Evolutionary conservation across 2,797 vertebrate genomes (phyloP), one percentile per base, ranked within the genome.

Genomic region (Sylvilagus floridanus): DNA sequence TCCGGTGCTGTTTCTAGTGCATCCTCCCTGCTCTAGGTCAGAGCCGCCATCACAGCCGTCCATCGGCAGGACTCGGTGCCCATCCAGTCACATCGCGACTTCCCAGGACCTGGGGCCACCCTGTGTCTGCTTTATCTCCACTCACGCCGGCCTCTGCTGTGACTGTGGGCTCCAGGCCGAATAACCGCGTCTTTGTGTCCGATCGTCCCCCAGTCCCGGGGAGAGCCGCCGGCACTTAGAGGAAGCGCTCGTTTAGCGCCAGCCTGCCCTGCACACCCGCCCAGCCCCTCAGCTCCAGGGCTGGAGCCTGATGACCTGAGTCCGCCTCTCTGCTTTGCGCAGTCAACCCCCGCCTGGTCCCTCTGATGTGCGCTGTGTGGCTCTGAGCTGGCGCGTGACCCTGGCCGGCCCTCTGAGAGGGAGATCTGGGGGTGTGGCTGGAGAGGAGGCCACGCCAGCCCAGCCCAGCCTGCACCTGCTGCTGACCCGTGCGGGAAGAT

Each of bases 251-350:
- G 73, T 2, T 35, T 92, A 71, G 87, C 75, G 54, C 42, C 7
- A 6, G 50, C 42, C 42, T 42, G 42, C 42, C 42, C 42, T 42
- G 42, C 42, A 42, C 42, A 42, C 42, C 42, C 42, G 22, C 12
- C 6, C 47, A 17, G 32, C 8, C 47, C 26, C 3, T 0, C 30
- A 54, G 72, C 42, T 30, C 87, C 26, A 7, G n/a, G 26, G 3
- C 42, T 42, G 42, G 32, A 13, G 6, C 30, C 17, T 1, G 30
- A 10, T 0, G 2, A 47, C 57, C 13, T 28, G 37, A 65, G 21
- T 47, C 42, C 4, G 66, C 6, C 42, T 28, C 47, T 79, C 16
- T 4, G 47, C 65, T 54, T 11, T n/a, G 22, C 26, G 42, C 1
- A 3, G 57, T 8, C 26, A 65, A 50, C 2, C 5, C 32, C 10